phyloP scores from a whole-genome alignment of 2,797 vertebrate genomes.

The Hipposideros larvatus region DNA sequence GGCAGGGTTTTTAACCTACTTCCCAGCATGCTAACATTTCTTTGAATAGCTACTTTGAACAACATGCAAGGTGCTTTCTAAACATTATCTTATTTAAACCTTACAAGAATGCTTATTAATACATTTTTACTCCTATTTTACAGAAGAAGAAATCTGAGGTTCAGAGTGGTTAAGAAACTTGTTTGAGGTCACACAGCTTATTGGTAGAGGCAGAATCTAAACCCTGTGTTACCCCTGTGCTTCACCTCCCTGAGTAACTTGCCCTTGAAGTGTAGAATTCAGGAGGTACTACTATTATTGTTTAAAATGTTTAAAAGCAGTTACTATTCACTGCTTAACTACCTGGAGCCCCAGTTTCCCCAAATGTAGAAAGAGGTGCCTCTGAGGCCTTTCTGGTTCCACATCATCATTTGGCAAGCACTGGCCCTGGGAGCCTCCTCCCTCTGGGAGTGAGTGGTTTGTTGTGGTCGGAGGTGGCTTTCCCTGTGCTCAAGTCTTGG shows the following conservation, averaged over 20 bases:
- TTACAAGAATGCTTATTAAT: background rate
- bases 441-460: background rate
- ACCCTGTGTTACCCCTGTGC: background rate
- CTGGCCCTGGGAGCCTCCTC: background rate
- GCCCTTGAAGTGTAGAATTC: background rate
- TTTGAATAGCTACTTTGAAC: background rate
- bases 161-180: background rate
- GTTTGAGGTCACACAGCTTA: background rate
- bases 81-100: background rate
- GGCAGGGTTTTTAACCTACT: background rate
- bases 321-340: background rate
- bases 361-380: background rate
- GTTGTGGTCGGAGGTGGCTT: background rate
- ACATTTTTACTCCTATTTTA: background rate
- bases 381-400: background rate
- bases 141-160: background rate
- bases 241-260: background rate
- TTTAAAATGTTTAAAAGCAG: background rate
- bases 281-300: no score
- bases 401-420: rapidly evolving
- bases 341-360: background rate
- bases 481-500: background rate
- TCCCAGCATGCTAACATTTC: background rate
- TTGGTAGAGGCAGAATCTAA: background rate
- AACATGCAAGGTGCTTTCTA: background rate